phyloP scores from a whole-genome alignment of 2,888 invertebrate species.

The Eudemis profundana region DNA sequence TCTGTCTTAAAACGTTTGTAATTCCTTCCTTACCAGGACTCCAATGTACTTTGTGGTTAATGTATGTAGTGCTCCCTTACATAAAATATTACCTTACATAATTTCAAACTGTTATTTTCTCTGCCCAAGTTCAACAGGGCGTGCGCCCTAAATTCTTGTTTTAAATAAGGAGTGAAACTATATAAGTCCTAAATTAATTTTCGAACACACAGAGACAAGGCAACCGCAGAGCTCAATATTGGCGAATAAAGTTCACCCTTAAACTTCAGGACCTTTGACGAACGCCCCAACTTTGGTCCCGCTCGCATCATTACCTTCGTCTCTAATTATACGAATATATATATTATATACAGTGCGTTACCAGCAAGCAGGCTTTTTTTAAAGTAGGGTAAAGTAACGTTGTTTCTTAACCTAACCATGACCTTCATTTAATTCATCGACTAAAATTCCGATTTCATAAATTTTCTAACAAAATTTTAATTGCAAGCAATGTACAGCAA shows the following conservation, averaged over 20 bases:
- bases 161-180: slow-evolving; percentile 35
- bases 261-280: slow-evolving; percentile 39
- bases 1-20: no score
- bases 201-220: slow-evolving; percentile 28
- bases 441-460: no score
- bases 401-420: no score
- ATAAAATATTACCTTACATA: not conserved
- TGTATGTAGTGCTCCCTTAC: not conserved
- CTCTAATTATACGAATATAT: not conserved
- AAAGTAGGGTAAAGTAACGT: no score
- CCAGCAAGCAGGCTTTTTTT: no score
- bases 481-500: no score
- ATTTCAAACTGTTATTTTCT: not conserved
- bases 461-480: no score
- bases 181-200: slow-evolving; percentile 41
- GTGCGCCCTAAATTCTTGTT: slow-evolving; percentile 18
- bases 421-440: no score
- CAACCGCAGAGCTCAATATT: slow-evolving; percentile 43
- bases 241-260: slow-evolving; percentile 32
- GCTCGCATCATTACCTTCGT: slow-evolving; percentile 9
- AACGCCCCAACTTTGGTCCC: slow-evolving; percentile 23
- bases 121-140: slow-evolving; percentile 4
- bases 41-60: no score
- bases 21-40: no score
- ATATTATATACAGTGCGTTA: no score